Evolutionary conservation across 2,113 vertebrate species (phyloP).

Genomic region (Parus major): DNA sequence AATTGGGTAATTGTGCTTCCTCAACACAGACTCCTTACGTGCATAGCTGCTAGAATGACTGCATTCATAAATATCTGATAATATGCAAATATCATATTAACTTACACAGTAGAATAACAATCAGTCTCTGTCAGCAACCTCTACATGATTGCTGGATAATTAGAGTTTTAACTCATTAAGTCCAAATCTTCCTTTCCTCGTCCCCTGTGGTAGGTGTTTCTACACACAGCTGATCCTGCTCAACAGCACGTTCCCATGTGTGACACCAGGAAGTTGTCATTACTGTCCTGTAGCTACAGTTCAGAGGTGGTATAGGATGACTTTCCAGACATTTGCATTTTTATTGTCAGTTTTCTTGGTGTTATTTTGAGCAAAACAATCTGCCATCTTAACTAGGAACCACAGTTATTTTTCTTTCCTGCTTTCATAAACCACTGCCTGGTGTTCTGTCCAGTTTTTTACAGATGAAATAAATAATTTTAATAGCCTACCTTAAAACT

Average conservation of each 20-base stretch:
- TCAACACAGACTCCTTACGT: background rate
- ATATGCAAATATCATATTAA: background rate
- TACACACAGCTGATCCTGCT: background rate
- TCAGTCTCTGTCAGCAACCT: background rate
- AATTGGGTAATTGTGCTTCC: background rate
- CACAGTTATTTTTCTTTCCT: background rate
- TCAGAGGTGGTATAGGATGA: background rate
- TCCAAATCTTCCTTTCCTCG: background rate
- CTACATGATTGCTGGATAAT: background rate
- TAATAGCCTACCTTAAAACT: background rate
- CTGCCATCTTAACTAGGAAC: background rate
- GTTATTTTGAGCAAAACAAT: background rate
- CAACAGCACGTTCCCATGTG: background rate
- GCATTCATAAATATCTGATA: background rate
- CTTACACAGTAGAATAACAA: background rate
- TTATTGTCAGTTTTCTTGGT: background rate
- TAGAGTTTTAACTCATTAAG: background rate
- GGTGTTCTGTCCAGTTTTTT: background rate
- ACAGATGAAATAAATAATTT: background rate
- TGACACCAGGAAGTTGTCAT: background rate
- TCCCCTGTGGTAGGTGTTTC: background rate
- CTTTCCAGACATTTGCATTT: background rate
- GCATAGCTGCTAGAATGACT: background rate
- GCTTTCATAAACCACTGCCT: background rate
- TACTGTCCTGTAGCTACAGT: background rate